Base-by-base conservation (phyloP, 2,797 vertebrate species). In the Cichlasoma orientale region DNA sequence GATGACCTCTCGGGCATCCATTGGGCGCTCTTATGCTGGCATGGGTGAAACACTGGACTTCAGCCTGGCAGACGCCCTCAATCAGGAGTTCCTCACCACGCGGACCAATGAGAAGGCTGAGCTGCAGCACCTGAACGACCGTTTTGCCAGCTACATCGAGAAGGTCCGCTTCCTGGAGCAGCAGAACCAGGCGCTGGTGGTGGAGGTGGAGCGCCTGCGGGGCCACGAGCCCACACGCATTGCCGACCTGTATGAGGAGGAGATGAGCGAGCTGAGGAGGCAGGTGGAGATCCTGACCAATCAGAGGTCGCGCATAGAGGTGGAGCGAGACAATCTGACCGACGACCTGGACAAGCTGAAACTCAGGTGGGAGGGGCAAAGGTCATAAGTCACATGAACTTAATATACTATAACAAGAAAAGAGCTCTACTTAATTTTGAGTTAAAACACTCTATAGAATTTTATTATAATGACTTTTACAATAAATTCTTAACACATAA, bases 21-120 rank as follows among this genome's bases (percentile, higher is more conserved):
- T 90, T 3, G 78, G 86, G 19, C 95, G 95, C 1, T 87, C 93
- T 31, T 96, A 96, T 73, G 94, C 95, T 1, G 96, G 96, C 23
- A 92, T 96, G 1, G 97, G 97, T 0, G 97, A 98, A 92, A 96
- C 97, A 33, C 94, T 99, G 88, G 97, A 99, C 94, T 99, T 99
- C 94, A 96, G 92, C 91, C 94, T 98, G 91, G 97, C 97, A 0
- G 97, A 98, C 3, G 97, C 97, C 3, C 94, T 99, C 88, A 99
- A 99, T 94, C 97, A 98, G 93, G 97, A 99, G 95, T 99, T 98
- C 93, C 94, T 98, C 83, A 95, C 97, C 89, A 98, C 97, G 0
- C 95, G 97, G 83, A 99, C 98, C 94, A 99, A 99, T 0, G 98
- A 99, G 95, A 99, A 99, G 85, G 97, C 86, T 2, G 98, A 98